Evolutionary conservation across 2,113 vertebrate species (phyloP).

Genomic region (Xerus inauris): DNA sequence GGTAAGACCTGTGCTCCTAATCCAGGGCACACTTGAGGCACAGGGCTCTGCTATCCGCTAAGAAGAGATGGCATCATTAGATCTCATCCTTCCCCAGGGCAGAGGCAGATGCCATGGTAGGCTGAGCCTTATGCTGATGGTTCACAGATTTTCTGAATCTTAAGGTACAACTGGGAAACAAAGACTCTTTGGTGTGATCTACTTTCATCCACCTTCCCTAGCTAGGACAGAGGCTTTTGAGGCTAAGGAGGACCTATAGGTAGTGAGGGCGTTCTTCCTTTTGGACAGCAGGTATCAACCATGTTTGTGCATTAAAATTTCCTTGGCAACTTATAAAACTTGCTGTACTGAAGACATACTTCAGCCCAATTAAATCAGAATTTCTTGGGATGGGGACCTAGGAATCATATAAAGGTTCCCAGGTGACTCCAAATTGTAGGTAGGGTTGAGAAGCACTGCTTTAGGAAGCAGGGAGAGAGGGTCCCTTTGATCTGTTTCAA

Average conservation of each 20-base stretch:
- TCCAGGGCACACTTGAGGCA: rapidly evolving
- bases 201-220: background rate
- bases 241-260: background rate
- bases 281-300: background rate
- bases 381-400: background rate
- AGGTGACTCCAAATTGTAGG: background rate
- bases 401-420: background rate
- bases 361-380: background rate
- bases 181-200: background rate
- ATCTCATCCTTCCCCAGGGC: background rate
- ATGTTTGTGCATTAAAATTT: background rate
- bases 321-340: background rate
- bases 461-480: background rate
- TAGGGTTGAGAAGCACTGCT: background rate
- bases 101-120: background rate
- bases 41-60: background rate
- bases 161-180: background rate
- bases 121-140: background rate
- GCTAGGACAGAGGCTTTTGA: background rate
- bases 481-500: background rate
- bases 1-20: background rate
- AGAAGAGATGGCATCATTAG: background rate
- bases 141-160: background rate
- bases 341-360: background rate
- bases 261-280: background rate